Evolutionary conservation across 2,113 vertebrate species (phyloP).

Genomic region (Danionella cerebrum): DNA sequence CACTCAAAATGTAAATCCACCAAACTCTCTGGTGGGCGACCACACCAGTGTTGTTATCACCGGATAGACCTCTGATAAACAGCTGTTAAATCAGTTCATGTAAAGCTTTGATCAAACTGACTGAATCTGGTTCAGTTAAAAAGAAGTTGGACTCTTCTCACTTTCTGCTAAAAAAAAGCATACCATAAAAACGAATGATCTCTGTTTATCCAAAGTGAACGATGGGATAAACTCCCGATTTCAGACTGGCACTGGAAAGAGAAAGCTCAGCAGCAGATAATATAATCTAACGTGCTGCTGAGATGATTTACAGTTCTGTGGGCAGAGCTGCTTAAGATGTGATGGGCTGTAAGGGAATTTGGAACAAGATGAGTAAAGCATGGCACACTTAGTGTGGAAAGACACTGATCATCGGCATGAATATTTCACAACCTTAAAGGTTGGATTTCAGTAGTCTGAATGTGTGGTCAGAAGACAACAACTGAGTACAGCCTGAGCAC

Average conservation of each 20-base stretch:
- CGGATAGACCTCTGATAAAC: background rate
- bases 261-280: background rate
- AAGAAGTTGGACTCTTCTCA: too few relatives aligned
- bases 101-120: too few relatives aligned
- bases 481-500: background rate
- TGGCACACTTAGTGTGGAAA: conserved; percentile 2
- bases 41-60: conserved; percentile 6
- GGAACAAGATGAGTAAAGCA: conserved; percentile 2
- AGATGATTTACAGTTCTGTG: background rate
- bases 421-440: conserved; percentile 13
- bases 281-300: background rate
- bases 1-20: conserved; percentile 27
- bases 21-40: conserved; percentile 2
- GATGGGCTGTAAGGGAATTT: background rate
- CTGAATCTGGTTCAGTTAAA: too few relatives aligned
- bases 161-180: too few relatives aligned
- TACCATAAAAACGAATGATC: too few relatives aligned
- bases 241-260: background rate
- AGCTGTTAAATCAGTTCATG: too few relatives aligned
- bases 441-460: conserved; percentile 9
- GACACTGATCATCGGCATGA: background rate
- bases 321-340: background rate
- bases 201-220: too few relatives aligned
- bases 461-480: background rate
- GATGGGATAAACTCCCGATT: background rate